Conservation (phyloP, 2,888 invertebrate genomes). For the Stegana nigrithorax region DNA sequence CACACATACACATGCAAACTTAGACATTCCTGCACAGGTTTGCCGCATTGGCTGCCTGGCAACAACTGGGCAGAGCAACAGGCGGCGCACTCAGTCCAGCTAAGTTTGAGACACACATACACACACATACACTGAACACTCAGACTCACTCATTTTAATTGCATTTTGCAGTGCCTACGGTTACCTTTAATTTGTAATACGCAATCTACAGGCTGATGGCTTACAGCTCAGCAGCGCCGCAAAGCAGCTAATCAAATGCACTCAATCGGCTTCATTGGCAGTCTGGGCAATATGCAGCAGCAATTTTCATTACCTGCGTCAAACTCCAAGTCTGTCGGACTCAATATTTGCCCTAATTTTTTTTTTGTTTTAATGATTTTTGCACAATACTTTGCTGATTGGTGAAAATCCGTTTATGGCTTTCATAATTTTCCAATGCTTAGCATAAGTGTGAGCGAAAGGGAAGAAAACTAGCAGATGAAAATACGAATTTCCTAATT, state of each 20-base stretch:
- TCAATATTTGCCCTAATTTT: not conserved
- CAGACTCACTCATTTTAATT: constrained; percentile 5
- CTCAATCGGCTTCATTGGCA: not conserved
- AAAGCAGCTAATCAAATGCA: not conserved
- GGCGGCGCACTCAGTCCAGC: not conserved
- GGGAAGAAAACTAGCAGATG: no score
- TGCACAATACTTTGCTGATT: not conserved
- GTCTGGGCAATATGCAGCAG: not conserved
- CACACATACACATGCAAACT: no score
- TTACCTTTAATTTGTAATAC: not conserved
- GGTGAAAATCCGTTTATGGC: no score
- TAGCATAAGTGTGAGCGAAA: no score
- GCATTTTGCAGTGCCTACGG: not conserved
- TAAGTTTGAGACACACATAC: not conserved
- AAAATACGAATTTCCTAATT: no score
- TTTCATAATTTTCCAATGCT: no score
- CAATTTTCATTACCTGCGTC: not conserved
- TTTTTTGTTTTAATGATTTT: not conserved
- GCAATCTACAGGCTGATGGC: no score
- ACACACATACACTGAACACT: not conserved
- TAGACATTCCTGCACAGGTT: no score
- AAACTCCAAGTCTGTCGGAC: not conserved
- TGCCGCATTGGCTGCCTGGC: not conserved
- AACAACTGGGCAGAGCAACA: not conserved
- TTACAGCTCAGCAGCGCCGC: no score